Conservation (phyloP, 2,113 vertebrate species). For the Gallinago media region DNA sequence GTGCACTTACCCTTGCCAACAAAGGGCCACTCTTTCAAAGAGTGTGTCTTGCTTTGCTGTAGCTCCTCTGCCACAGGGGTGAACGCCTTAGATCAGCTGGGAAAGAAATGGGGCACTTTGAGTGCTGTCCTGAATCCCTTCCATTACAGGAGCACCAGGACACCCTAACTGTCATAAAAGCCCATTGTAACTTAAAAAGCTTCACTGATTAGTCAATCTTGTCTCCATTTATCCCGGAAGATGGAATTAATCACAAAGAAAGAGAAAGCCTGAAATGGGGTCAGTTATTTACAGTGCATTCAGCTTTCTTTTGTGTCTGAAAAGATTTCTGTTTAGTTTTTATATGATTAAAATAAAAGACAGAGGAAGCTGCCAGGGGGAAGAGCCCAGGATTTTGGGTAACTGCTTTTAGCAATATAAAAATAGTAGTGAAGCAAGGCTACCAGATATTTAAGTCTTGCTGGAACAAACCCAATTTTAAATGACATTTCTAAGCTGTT, state of each 20-base stretch:
- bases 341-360: slow-evolving; percentile 18
- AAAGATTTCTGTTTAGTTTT: slow-evolving; percentile 25
- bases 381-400: slow-evolving; percentile 11
- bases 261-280: slow-evolving; percentile 13
- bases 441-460: not conserved
- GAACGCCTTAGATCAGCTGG: not conserved
- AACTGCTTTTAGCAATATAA: slow-evolving; percentile 11
- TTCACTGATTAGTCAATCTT: slow-evolving; percentile 17
- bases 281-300: slow-evolving; percentile 38
- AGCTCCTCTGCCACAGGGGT: not conserved
- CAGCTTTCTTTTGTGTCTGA: not conserved
- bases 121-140: not conserved
- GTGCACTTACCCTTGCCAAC: not conserved
- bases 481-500: not conserved
- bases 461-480: not conserved
- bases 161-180: not conserved
- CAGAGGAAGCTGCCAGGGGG: not conserved
- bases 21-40: not conserved
- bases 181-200: slow-evolving; percentile 7
- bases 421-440: not conserved
- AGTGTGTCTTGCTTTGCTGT: not conserved
- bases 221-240: slow-evolving; percentile 3
- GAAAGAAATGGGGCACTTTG: not conserved
- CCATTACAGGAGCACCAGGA: not conserved
- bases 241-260: slow-evolving; percentile 15